phyloP scores from a whole-genome alignment of 2,113 vertebrate species.

The Mixornis gularis region DNA sequence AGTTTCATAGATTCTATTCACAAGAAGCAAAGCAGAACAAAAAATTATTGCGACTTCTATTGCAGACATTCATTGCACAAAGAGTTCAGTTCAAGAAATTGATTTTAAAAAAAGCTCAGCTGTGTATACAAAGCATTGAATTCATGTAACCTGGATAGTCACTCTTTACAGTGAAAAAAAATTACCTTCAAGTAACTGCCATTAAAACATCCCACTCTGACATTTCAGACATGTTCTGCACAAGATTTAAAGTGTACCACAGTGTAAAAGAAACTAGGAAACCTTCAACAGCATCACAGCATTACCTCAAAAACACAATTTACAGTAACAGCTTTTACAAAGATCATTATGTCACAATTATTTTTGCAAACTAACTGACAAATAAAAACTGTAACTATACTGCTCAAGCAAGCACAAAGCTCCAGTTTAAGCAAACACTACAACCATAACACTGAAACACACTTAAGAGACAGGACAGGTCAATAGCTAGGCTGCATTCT shows the following conservation, averaged over 20 bases:
- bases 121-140: background rate
- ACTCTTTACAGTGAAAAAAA: background rate
- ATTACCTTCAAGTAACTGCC: background rate
- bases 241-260: background rate
- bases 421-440: background rate
- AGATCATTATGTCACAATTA: background rate
- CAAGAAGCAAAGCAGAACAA: background rate
- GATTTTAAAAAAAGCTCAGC: background rate
- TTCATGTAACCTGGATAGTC: background rate
- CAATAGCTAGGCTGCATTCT: background rate
- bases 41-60: background rate
- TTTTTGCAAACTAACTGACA: background rate
- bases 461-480: background rate
- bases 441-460: background rate
- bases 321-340: background rate
- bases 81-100: background rate
- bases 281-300: background rate
- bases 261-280: background rate
- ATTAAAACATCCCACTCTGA: background rate
- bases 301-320: background rate
- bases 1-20: background rate
- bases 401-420: background rate
- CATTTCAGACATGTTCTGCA: background rate
- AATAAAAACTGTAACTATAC: background rate
- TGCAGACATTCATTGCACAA: background rate